Percentiles rank a stretch among this genome's conserved stretches.
phyloP scores from a whole-genome alignment of 2,797 vertebrate genomes.

The Thamnophis elegans region DNA sequence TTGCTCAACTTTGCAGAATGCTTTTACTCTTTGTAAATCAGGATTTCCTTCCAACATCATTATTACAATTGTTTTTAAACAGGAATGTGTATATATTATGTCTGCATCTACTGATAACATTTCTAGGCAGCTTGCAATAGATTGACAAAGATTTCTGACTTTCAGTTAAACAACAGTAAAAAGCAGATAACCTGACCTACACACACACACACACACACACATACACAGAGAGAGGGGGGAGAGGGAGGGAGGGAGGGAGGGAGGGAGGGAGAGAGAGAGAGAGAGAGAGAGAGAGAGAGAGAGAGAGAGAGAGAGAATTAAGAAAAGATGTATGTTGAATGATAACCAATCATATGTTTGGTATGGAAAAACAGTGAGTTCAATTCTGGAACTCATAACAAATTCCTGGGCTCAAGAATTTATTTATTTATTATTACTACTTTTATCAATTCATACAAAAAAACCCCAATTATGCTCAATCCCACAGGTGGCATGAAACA shows the following conservation, averaged over 20 bases:
- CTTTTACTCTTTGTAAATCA: neutral
- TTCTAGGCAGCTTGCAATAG: neutral
- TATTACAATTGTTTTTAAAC: neutral
- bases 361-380: neutral
- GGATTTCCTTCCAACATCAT: neutral
- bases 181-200: neutral
- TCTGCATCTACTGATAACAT: neutral
- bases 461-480: neutral
- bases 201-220: neutral
- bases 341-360: neutral
- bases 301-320: neutral
- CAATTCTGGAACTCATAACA: neutral
- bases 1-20: neutral
- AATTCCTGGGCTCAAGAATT: neutral
- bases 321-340: neutral
- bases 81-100: neutral
- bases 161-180: neutral
- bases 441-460: neutral
- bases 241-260: no score
- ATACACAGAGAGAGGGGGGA: neutral
- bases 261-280: no score
- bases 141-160: neutral
- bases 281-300: no score
- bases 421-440: neutral
- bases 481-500: neutral